Conservation (phyloP, 2,113 vertebrate genomes). For the Hemiscyllium ocellatum region DNA sequence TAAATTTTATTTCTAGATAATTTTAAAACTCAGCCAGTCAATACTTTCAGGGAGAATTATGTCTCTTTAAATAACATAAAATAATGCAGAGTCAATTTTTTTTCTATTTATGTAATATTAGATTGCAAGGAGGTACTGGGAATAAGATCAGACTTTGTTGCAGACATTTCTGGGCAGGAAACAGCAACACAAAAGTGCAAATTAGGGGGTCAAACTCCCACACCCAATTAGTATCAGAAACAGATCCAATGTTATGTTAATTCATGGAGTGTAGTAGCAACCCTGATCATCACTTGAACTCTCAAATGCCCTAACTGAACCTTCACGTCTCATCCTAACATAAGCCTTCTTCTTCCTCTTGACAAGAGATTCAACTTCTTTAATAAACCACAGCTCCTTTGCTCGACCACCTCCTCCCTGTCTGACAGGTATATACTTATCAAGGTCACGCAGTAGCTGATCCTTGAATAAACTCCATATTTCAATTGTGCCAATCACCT, state of each 20-base stretch:
- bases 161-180: not conserved
- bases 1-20: conserved; percentile 30
- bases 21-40: conserved; percentile 26
- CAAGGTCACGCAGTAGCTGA: no score
- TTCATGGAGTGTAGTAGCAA: not conserved
- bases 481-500: no score
- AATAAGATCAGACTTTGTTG: not conserved
- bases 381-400: no score
- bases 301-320: no score
- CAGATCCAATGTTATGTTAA: not conserved
- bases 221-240: not conserved
- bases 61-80: conserved; percentile 13
- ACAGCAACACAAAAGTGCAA: not conserved
- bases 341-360: no score
- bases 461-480: no score
- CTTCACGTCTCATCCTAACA: no score
- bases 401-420: no score
- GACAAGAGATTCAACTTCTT: no score
- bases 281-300: not conserved
- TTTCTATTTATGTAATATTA: not conserved
- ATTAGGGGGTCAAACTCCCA: not conserved
- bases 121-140: not conserved
- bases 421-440: no score
- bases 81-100: not conserved
- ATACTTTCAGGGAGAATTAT: conserved; percentile 1